Evolutionary conservation across 1,140 invertebrate genomes (phyloP), one percentile per base, ranked within the genome.

Genomic region (Drosophila repleta): DNA sequence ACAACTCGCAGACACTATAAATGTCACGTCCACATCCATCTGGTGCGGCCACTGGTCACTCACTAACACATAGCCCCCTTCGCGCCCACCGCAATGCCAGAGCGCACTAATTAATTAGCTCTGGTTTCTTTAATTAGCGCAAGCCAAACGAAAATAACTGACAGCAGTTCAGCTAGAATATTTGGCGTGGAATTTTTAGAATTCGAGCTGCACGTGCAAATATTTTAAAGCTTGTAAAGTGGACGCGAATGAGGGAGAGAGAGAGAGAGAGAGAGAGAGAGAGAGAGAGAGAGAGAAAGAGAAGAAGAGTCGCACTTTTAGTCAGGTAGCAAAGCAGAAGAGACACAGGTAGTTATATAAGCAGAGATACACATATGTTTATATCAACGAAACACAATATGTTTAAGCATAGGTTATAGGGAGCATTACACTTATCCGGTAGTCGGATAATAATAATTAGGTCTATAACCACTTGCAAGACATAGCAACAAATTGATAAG

Each of bases 41-140:
- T 41, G 52, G 52, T 41, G 52, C 13, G 35, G 35, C 7, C 52
- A 11, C n/a, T n/a, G 32, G 32, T 53, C 29, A 18, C 26, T 41
- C 24, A n/a, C 26, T 18, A 0, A n/a, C 20, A 10, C 26, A 17
- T 5, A 11, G n/a, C 5, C 3, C 21, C 48, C 48, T 5, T 15
- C 3, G 0, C 15, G 1, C 15, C 15, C n/a, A 2, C 1, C 26
- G 8, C 15, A 1, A 20, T 17, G 18, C 1, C 45, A 13, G 11
- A 21, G 15, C 51, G 3, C 52, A 29, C 39, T 57, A 45, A 57
- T 57, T 57, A 57, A 57, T 57, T 57, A 57, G 55, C 15, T 45
- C 55, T 57, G 55, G 41, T 57, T 45, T 45, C 55, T 57, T 57
- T 13, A 57, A 57, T 57, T 45, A 57, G 39, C 39, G 41, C 15